Base-by-base conservation (phyloP, 2,888 invertebrate species). In the Nemoura dubitans region DNA sequence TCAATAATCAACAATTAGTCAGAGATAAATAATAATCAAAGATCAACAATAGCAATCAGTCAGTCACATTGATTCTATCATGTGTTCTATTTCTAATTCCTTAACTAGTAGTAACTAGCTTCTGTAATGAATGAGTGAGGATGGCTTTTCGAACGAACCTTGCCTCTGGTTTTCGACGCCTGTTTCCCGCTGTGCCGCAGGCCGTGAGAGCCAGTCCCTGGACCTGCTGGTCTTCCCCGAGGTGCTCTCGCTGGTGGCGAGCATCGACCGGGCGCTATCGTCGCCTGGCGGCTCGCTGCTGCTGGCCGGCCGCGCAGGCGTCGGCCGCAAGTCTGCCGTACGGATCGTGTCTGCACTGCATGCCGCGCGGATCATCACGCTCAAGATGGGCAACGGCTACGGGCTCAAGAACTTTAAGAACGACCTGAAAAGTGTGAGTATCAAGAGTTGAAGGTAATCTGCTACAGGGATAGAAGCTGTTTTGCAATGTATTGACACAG, bases 301-400 rank as follows among this genome's bases (percentile, higher is more conserved):
- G 76, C 91, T 96, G 88, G 94, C 96, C 88, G 97, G 97, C 0
- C 93, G 95, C 88, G 94, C 96, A 42, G 98, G 98, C 80, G 94
- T 94, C 84, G 97, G 98, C 0, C 93, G 98, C 76, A 93, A 96
- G 89, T 95, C 96, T 16, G 96, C 97, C 0, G 94, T 97, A 0
- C 94, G 94, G 89, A 92, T 97, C 5, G 94, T 95, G 0, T 95
- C 97, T 10, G 94, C 96, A 85, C 92, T 97, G 90, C 94, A 96
- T 89, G 94, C 95, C 85, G 95, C 96, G 85, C 93, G 94, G 81
- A 89, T 95, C 16, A 90, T 93, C 86, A 90, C 92, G 0, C 92
- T 93, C 0, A 92, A 94, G 89, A 93, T 95, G 76, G 92, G 93
- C 0, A 91, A 93, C 29, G 92, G 92, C 25, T 96, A 95, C 89